Evolutionary conservation across 92 coral and sea anemone genomes (phyloP), one percentile per base, ranked within the genome.

Genomic region (Parazoanthus swiftii): DNA sequence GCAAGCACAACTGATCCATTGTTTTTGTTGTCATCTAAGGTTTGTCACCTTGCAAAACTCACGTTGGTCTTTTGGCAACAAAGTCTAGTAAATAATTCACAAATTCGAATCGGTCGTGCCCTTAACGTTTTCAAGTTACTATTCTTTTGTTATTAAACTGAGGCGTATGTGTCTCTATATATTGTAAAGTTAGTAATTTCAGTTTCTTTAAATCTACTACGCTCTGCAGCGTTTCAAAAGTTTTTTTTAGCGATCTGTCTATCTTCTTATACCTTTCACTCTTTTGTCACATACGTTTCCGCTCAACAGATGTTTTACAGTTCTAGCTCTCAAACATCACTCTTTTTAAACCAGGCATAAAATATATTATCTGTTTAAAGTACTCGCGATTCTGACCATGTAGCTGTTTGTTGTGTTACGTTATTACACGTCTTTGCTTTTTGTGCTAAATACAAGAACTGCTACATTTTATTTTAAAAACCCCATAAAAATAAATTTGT

Each of bases 11-110:
- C 65, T 72, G 70, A n/a, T 16, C 76, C 39, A 84, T 71, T 71
- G 79, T 44, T 70, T 82, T 46, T 84, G 66, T 84, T 84, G 79
- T 84, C 79, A 71, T 46, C n/a, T 26, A 39, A 36, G 68, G 48
- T 43, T 39, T 82, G 77, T 84, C 87, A 44, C 79, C 51, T 70
- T 35, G 38, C 21, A n/a, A 38, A 23, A 33, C 78, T 21, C 79
- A 70, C 75, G 79, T 81, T 81, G 68, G 85, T 9, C 85, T 81
- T 84, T 71, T 72, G 42, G 79, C 44, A 6, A 14, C 11, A 23
- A 44, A 44, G 43, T 84, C 66, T 84, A 20, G 63, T 84, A 42
- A 84, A n/a, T 26, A 72, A 46, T 29, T 70, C 68, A 46, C 59
- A 23, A 84, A 36, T 29, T 50, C 2, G 16, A 43, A 44, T 25